Conservation (phyloP, 2,888 invertebrate genomes). For the Plagiodera versicolora region DNA sequence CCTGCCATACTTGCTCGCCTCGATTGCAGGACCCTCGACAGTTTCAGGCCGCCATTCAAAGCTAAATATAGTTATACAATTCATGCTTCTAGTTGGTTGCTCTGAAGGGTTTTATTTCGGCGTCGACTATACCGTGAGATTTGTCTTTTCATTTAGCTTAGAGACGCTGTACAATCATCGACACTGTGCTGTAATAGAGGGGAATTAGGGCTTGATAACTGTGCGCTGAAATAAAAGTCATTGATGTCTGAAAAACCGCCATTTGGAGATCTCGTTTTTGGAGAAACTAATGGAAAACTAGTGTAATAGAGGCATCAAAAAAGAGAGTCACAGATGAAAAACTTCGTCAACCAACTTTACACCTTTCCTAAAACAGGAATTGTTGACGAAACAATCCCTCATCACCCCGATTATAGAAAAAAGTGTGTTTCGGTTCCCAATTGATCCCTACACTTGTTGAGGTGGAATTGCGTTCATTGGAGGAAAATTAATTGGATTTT, state of each 20-base stretch:
- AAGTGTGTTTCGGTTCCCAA: background rate
- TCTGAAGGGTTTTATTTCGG: background rate
- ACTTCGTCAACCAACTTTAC: too few species aligned
- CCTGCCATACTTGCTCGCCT: background rate
- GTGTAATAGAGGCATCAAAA: too few species aligned
- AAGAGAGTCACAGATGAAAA: too few species aligned
- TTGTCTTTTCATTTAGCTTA: background rate
- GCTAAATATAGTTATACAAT: background rate
- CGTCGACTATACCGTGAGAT: background rate
- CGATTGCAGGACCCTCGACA: background rate
- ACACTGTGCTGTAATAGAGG: too few species aligned
- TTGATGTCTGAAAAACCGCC: too few species aligned
- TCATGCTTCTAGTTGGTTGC: background rate
- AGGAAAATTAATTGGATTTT: background rate
- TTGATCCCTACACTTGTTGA: conserved; percentile 13
- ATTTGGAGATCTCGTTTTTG: too few species aligned
- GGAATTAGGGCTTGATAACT: too few species aligned
- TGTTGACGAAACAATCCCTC: background rate
- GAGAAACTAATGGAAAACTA: too few species aligned
- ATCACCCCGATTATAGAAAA: background rate
- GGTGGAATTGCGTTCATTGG: background rate
- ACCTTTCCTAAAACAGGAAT: too few species aligned
- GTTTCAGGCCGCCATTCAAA: background rate
- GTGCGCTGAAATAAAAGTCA: too few species aligned
- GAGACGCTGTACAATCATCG: background rate